These are phyloP conservation scores for Dreissena rostriformis DNA, from an alignment of 1,140 invertebrate genomes.

Conservation along the genomic window DNA sequence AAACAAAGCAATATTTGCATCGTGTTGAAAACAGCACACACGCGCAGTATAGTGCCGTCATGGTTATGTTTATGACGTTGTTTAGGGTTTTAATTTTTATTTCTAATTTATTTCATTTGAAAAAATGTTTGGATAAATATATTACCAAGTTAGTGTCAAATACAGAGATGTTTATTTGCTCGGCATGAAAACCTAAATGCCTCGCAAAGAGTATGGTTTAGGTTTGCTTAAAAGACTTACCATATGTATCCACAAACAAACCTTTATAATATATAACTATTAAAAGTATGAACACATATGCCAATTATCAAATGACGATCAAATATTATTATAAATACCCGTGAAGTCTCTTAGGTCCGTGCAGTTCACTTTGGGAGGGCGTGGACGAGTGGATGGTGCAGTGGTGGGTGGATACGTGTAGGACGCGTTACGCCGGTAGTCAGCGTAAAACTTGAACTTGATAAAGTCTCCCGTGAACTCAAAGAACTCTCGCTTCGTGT, in stretches of 20 bases:
- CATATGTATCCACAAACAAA: too few relatives aligned
- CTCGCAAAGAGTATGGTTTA: neutral
- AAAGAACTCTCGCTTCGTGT: conserved; percentile 45
- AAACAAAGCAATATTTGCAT: too few relatives aligned
- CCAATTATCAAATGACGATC: too few relatives aligned
- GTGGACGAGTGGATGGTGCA: neutral
- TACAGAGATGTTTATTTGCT: neutral
- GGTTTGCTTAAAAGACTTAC: too few relatives aligned
- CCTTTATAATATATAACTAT: too few relatives aligned
- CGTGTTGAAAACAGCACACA: too few relatives aligned
- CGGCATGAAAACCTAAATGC: neutral
- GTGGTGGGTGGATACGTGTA: conserved; percentile 16
- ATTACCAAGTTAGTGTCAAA: too few relatives aligned
- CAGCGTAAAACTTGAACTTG: conserved; percentile 62
- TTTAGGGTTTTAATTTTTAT: too few relatives aligned
- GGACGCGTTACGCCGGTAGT: conserved; percentile 44
- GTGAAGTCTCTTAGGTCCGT: conserved; percentile 17
- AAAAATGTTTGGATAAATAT: neutral
- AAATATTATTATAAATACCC: neutral
- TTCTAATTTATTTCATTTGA: too few relatives aligned
- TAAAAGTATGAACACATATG: too few relatives aligned
- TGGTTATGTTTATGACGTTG: too few relatives aligned
- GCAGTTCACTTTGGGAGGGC: conserved; percentile 26
- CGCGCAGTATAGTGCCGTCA: too few relatives aligned
- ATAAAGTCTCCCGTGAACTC: conserved; percentile 64